Base-by-base conservation (phyloP, 2,113 vertebrate genomes). In the Genyomyrus donnyi region DNA sequence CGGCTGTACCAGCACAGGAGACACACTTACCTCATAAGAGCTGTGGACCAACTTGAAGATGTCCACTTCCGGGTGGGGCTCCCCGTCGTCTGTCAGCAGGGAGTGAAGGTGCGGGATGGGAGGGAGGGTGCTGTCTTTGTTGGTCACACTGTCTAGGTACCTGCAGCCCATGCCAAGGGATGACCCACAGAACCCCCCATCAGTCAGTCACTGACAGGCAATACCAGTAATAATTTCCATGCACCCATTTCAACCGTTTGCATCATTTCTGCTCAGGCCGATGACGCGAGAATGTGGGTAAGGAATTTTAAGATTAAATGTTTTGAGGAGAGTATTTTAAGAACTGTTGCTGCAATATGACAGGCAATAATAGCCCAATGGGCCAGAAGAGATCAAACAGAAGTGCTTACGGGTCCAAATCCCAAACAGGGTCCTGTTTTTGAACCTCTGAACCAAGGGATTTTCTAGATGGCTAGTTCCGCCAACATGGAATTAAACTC, bases 101-200 rank as follows among this genome's bases (percentile, higher is more conserved):
- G 98, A 99, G 93, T 99, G 98, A 42, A 99, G 97, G 92, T 99
- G 98, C 88, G 97, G 98, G 92, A 99, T 99, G 89, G 98, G 98
- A 9, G 98, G 98, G 89, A 99, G 94, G 0, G 98, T 98, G 94
- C 98, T 99, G 95, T 99, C 98, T 91, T 99, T 99, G 91, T 99
- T 99, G 90, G 97, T 98, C 92, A 99, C 96, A 0, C 98, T 99
- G 95, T 99, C 98, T 94, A 99, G 94, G 85, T 99, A 99, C 91
- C 98, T 99, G 74, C 11, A 90, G 45, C 17, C 83, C 53, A 3
- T 0, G 83, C 56, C 58, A 88, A 3, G 17, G 11, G n/a, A 4
- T 74, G 21, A 89, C 31, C 24, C 45, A 45, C 27, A 62, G 50
- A 15, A 21, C 27, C 21, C 35, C 15, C 15, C 48, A 13, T 17